Evolutionary conservation across 2,888 invertebrate genomes (phyloP).

Genomic region (Pammene aurita): DNA sequence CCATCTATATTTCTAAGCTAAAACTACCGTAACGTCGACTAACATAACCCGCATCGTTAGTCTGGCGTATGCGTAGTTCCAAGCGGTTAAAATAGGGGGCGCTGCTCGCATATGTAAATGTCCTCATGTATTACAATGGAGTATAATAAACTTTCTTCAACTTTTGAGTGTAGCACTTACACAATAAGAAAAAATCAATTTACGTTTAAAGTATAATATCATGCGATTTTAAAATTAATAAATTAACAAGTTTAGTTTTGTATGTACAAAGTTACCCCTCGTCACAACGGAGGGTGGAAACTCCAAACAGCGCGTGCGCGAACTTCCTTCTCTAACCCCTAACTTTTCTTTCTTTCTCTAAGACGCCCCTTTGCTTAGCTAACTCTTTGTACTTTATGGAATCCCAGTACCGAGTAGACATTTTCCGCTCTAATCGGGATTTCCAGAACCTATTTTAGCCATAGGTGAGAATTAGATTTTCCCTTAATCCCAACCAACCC

Average conservation of each 20-base stretch:
- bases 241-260: conserved; percentile 2
- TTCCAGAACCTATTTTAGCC: conserved; percentile 73
- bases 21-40: not conserved
- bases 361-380: conserved; percentile 46
- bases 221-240: not conserved
- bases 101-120: conserved; percentile 2
- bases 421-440: conserved; percentile 84
- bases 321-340: conserved; percentile 57
- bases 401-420: conserved; percentile 77
- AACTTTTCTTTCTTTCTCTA: conserved; percentile 60
- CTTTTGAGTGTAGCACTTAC: no score
- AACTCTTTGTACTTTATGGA: conserved; percentile 51
- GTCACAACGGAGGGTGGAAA: conserved; percentile 18
- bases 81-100: conserved; percentile 17
- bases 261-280: not conserved
- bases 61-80: conserved; percentile 9
- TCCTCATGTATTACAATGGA: no score
- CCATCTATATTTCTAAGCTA: conserved; percentile 24
- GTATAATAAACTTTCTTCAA: no score
- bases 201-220: no score
- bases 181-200: no score
- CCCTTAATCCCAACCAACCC: conserved; percentile 55
- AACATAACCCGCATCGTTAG: not conserved
- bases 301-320: conserved; percentile 56
- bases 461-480: conserved; percentile 70